Evolutionary conservation across 2,888 invertebrate genomes (phyloP), one percentile per base, ranked within the genome.

Genomic region (Tetranychus piercei): DNA sequence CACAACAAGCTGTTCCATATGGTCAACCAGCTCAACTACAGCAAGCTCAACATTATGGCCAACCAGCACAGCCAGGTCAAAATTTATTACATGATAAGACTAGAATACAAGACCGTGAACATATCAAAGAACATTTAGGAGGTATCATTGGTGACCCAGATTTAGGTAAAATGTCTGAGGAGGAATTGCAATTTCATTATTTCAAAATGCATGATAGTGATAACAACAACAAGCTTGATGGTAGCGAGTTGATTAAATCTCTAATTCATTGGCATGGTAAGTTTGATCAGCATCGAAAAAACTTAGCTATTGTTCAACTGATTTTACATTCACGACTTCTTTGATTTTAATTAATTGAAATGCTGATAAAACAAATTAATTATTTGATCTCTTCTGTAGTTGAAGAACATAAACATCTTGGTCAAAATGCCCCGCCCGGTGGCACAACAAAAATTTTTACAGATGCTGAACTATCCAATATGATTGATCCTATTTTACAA

Each of bases 191-290:
- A 83, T 95, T 94, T 82, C 94, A 95, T 81, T 96, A 96, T 81
- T 96, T 96, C 84, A 96, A 95, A 84, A 94, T 96, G 92, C 95
- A 96, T 79, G 96, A 96, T 82, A 89, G 94, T 4, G 94, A 96
- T 82, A 93, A 94, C 80, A 95, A 96, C 81, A 94, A 95, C 81
- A 93, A 91, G 80, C 82, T 96, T 76, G 96, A 96, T 82, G 96
- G 96, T 6, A 92, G 93, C 83, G 96, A 96, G 84, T 85, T 96
- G 43, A 94, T 95, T 79, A 94, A 95, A 81, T 94, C 94, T 0
- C 86, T 96, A 1, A 94, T 95, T 79, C 95, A 96, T 83, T 95
- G 94, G 92, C 95, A 95, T 82, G 92, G 79, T 79, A 76, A 44
- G 73, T 71, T 34, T 66, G 22, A 11, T 7, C n/a, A 65, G n/a